Evolutionary conservation across 2,888 invertebrate genomes (phyloP), one percentile per base, ranked within the genome.

Genomic region (Cantharis nigra): DNA sequence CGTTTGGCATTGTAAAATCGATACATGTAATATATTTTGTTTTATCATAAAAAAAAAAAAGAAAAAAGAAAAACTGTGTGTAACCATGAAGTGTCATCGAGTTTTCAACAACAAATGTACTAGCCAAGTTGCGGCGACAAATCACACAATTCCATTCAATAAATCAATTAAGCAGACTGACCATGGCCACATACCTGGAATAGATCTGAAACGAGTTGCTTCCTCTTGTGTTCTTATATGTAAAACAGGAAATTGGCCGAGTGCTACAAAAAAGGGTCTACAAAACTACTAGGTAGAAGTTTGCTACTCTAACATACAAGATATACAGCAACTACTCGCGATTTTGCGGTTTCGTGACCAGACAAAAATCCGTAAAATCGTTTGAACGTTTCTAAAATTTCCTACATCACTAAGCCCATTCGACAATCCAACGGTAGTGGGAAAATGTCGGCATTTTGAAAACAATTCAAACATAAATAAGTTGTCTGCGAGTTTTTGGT

Each of bases 401-500:
- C 85, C 85, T 83, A 84, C 84, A 80, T 81, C 82, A 83, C 82
- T 84, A 84, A 84, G 81, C 81, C 82, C 84, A 82, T 82, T 85
- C 85, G 82, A 83, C 83, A 83, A 83, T 79, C 83, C 81, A 83
- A 86, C 86, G 84, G 87, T 87, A 87, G 86, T 86, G 87, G 86
- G 87, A 87, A 87, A 87, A 86, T 83, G 87, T 86, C 88, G 88
- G 89, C 87, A 88, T 88, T 88, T 88, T 86, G 89, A 88, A 88
- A 89, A 89, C 89, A 89, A 89, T 89, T 85, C 88, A 86, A 87
- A 88, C 89, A 89, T 89, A 89, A 89, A 89, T 88, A 89, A 89
- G 89, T 89, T 88, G 88, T 88, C 89, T 88, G 85, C 87, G 82
- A 85, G 86, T 87, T 86, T 87, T 85, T 84, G 85, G 85, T 80